Base-by-base conservation (phyloP, 2,888 invertebrate species). In the Melanophora roralis region DNA sequence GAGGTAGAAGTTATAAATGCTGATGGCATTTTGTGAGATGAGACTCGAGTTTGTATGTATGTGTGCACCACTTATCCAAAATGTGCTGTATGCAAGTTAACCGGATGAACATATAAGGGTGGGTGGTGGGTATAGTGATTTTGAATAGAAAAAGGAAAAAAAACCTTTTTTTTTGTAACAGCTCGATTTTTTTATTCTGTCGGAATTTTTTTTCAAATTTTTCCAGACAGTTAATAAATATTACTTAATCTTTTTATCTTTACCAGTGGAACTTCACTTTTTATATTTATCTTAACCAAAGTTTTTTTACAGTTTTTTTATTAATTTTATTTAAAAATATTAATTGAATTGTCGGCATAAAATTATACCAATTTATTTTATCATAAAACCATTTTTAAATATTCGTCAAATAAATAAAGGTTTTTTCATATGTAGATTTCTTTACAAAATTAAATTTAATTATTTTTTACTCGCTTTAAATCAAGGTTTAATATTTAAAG, bases 51-150 rank as follows among this genome's bases (percentile, higher is more conserved):
- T 27, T 62, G n/a, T 16, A 19, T 60, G n/a, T 45, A 11, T 53
- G 34, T 38, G 23, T 68, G n/a, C n/a, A n/a, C n/a, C n/a, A 14
- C 32, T 12, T 38, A 64, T 57, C 57, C 6, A 27, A 36, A 60
- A 49, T 19, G 16, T 64, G 19, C 9, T 40, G 8, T 32, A 12
- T 78, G 7, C 32, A 68, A 51, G 51, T 12, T 67, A 57, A 57
- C 80, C 80, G 76, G 80, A 80, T 73, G 59, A 51, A 43, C 57
- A 76, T 32, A 76, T 76, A 49, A 68, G 80, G 80, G 80, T 73
- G 72, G 80, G 72, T 80, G 79, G 79, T 72, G 62, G 59, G 71
- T 57, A 27, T 59, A 19, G 49, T 67, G 45, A 38, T 32, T 53
- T 62, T 55, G 21, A 53, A 57, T 32, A 47, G 21, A 57, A 57